Conservation (phyloP, 2,888 invertebrate species). For the Diogma glabrata region DNA sequence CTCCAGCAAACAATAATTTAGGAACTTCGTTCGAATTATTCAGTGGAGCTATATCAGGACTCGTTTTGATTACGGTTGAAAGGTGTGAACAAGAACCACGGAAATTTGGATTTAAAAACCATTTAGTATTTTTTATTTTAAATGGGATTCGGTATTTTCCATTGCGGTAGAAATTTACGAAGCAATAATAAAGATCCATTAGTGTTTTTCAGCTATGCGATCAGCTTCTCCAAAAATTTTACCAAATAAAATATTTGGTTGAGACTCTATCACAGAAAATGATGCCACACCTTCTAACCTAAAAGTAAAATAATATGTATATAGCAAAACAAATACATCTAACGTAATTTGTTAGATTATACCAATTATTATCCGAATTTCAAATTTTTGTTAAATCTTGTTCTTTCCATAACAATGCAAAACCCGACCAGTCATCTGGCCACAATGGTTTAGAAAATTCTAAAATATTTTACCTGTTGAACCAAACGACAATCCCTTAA, state of each 20-base stretch:
- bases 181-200: conserved; percentile 31
- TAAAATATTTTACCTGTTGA: conserved; percentile 51
- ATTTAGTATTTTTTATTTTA: conserved; percentile 38
- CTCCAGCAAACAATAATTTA: conserved; percentile 53
- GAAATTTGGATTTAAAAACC: conserved; percentile 48
- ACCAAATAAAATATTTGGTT: conserved; percentile 49
- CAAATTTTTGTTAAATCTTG: conserved; percentile 32
- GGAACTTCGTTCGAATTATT: conserved; percentile 33
- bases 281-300: no score
- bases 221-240: conserved; percentile 56
- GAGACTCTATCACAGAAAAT: conserved; percentile 51
- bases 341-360: no score
- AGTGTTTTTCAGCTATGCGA: conserved; percentile 42
- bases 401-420: conserved; percentile 46
- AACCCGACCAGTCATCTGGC: conserved; percentile 41
- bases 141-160: conserved; percentile 30
- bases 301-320: no score
- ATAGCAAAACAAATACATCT: no score
- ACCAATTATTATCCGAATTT: no score
- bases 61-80: conserved; percentile 40
- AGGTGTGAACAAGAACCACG: conserved; percentile 50
- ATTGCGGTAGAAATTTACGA: conserved; percentile 29
- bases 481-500: conserved; percentile 45
- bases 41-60: conserved; percentile 43
- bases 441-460: conserved; percentile 49